Evolutionary conservation across 2,797 vertebrate genomes (phyloP), one percentile per base, ranked within the genome.

Genomic region (Siniperca obscura): DNA sequence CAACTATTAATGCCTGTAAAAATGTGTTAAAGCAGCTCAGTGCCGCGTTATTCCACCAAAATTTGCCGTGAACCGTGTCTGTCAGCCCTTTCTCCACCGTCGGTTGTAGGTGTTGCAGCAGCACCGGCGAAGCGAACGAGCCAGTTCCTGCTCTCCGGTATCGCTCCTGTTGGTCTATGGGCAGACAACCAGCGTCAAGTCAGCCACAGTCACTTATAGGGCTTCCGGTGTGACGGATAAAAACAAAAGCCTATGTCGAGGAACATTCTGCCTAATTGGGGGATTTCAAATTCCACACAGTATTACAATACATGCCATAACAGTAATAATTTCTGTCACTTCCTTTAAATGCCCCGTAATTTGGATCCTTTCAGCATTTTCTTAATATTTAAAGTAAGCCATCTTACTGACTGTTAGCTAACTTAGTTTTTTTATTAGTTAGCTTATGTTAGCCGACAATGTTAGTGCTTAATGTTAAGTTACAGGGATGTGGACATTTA

Each of bases 141-240:
- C 80, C 87, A 89, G 84, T 78, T 80, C 84, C 87, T 91, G 81
- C 87, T 84, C 78, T 65, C 78, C 69, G 8, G 79, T 46, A 3
- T 77, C 82, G 66, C 87, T 90, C 82, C 86, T 83, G 82, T 36
- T 78, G 55, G 86, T 78, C 82, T 78, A 84, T 38, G 53, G 50
- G 36, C 38, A 57, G 48, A 80, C n/a, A 36, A 38, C 3, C 68
- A 27, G 60, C 22, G 40, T 67, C 70, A 86, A 90, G 77, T 3
- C 44, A 27, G 0, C 12, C 36, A n/a, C 0, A 25, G 22, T 27
- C 48, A 62, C 1, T 0, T 0, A 3, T 0, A 4, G 0, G 0
- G 48, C 70, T 74, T 93, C 88, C 88, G 90, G 78, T 64, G 2
- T 0, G 4, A 2, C 3, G 11, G 0, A 2, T 73, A 59, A 80